Evolutionary conservation across 2,113 vertebrate species (phyloP).

Genomic region (Vombatus ursinus): DNA sequence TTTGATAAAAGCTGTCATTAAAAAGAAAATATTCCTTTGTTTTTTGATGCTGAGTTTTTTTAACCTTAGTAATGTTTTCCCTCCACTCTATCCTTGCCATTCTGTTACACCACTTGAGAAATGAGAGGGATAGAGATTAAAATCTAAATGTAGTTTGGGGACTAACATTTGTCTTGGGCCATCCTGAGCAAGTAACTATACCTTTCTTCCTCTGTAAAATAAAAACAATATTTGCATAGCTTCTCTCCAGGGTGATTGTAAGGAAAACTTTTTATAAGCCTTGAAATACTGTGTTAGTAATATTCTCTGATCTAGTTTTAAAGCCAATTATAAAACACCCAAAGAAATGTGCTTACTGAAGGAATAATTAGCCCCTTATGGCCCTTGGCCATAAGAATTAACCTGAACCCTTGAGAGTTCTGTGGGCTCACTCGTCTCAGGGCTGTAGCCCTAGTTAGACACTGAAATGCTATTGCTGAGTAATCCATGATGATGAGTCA

Average conservation of each 20-base stretch:
- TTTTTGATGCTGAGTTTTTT: background rate
- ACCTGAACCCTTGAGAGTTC: constrained; percentile 19
- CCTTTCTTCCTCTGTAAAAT: background rate
- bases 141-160: background rate
- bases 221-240: background rate
- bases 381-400: constrained; percentile 12
- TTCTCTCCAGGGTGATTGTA: background rate
- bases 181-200: background rate
- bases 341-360: background rate
- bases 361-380: constrained; percentile 40
- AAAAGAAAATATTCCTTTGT: background rate
- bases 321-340: background rate
- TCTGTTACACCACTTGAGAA: background rate
- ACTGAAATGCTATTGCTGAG: constrained; percentile 42
- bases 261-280: background rate
- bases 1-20: background rate
- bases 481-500: constrained; percentile 41
- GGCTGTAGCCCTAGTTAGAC: constrained; percentile 11
- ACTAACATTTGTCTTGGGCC: background rate
- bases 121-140: background rate
- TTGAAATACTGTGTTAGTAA: background rate
- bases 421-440: background rate
- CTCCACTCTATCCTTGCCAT: background rate
- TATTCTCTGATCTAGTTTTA: constrained; percentile 57
- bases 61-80: background rate